Base-by-base conservation (phyloP, 2,888 invertebrate species). In the Dicycla oo region DNA sequence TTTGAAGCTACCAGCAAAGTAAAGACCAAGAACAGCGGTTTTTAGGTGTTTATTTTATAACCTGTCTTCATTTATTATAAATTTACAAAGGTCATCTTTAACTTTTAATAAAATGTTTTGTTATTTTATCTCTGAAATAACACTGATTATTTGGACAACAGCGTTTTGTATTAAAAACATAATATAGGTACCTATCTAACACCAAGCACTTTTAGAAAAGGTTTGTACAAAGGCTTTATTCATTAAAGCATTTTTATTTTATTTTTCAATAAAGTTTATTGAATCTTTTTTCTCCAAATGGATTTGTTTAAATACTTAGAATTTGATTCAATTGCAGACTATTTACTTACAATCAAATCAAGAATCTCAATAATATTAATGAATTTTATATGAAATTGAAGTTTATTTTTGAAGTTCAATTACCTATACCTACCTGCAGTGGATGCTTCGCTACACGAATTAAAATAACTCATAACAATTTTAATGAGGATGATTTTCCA, bases 41-140 rank as follows among this genome's bases (percentile, higher is more conserved):
- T 34, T 38, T 6, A 13, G 3, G 3, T 73, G 30, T 6, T 18
- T 57, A 49, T 49, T 45, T 60, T 18, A 6, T 23, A 64, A 57
- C 49, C 43, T 43, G 49, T 57, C 13, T 49, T 49, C 15, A 15
- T 49, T 34, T 6, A 43, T 40, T 54, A 49, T 34, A 18, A n/a
- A n/a, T n/a, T n/a, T 26, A 49, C 40, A 40, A 56, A 74, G 40
- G 38, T 40, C 62, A 54, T n/a, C 38, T 20, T 47, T 18, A 15
- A 38, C 13, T 56, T 45, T 54, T 13, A n/a, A 38, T 54, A 30
- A 62, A 54, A 26, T n/a, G 38, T 40, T 20, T 40, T 30, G 70
- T 47, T 51, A 5, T 75, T 74, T 23, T 18, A 23, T 23, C 15
- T 20, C 45, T 30, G 20, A 64, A 49, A 38, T 69, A 69, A 47